These are phyloP conservation scores for Fragum sueziense DNA, from an alignment of 2,888 invertebrate species.

Conservation along the genomic window DNA sequence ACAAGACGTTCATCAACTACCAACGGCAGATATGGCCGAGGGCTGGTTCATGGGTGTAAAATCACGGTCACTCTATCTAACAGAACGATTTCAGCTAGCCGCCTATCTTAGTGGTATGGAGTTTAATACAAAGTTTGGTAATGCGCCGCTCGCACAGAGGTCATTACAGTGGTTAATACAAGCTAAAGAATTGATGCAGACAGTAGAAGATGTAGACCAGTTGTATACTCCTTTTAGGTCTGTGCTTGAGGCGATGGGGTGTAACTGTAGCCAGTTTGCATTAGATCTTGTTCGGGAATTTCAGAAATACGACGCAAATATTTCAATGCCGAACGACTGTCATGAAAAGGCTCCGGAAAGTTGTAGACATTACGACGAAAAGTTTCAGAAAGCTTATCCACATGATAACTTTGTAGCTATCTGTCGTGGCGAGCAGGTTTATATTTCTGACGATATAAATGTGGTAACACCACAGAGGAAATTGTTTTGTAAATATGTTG, in stretches of 20 bases:
- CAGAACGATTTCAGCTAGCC: not conserved
- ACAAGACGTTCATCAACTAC: not conserved
- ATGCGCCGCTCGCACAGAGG: not conserved
- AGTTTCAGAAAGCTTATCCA: not conserved
- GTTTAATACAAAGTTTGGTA: not conserved
- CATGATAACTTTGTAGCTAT: not conserved
- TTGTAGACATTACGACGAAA: not conserved
- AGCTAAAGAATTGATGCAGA: not conserved
- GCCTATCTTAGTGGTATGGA: not conserved
- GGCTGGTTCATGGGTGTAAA: not conserved
- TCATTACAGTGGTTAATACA: not conserved
- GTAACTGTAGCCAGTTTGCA: not conserved
- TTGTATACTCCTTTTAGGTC: not conserved
- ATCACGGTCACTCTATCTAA: not conserved
- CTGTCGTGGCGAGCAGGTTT: slow-evolving; percentile 1
- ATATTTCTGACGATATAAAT: not conserved
- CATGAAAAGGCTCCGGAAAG: not conserved
- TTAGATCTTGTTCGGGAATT: not conserved
- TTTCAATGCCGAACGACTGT: not conserved
- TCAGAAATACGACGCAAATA: not conserved
- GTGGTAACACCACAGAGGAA: not conserved
- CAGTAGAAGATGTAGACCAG: not conserved
- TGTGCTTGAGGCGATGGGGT: not conserved
- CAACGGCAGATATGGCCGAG: not conserved
- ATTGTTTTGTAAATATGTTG: not conserved